phyloP scores from a whole-genome alignment of 2,797 vertebrate genomes.

The Danio jaintianensis region DNA sequence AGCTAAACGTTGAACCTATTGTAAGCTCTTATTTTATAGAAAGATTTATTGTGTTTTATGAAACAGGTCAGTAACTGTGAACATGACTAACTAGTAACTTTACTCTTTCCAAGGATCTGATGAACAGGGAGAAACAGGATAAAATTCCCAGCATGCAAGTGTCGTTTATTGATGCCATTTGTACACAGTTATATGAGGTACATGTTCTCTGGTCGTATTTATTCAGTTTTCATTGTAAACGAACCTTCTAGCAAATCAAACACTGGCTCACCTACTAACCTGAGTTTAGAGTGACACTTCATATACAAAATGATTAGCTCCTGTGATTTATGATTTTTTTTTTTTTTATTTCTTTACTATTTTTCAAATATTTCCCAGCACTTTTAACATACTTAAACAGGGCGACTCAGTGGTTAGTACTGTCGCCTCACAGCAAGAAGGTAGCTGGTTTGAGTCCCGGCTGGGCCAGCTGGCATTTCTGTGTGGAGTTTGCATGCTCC shows the following conservation, averaged over 20 bases:
- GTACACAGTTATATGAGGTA: slow-evolving; percentile 96
- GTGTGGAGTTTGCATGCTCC: too few species aligned
- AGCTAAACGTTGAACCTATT: slow-evolving; percentile 94
- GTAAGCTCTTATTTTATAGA: slow-evolving; percentile 77
- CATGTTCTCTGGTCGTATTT: background rate
- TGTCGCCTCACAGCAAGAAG: too few species aligned
- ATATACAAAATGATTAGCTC: too few species aligned
- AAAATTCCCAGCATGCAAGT: slow-evolving; percentile 99
- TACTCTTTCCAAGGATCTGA: slow-evolving; percentile 85
- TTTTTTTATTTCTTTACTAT: too few species aligned
- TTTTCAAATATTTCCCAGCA: too few species aligned
- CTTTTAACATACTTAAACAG: too few species aligned
- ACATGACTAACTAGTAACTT: background rate
- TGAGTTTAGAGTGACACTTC: too few species aligned
- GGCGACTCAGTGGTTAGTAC: too few species aligned
- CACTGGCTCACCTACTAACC: background rate
- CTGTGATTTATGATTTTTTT: too few species aligned
- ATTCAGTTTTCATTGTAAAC: background rate
- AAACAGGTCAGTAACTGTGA: background rate
- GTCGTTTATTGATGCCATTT: slow-evolving; percentile 97
- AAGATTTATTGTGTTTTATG: background rate
- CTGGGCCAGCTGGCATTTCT: too few species aligned
- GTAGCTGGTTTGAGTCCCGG: too few species aligned
- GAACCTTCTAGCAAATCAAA: background rate
- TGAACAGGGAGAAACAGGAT: slow-evolving; percentile 98